Evolutionary conservation across 2,113 vertebrate genomes (phyloP), one percentile per base, ranked within the genome.

Genomic region (Cynopterus brachyotis): DNA sequence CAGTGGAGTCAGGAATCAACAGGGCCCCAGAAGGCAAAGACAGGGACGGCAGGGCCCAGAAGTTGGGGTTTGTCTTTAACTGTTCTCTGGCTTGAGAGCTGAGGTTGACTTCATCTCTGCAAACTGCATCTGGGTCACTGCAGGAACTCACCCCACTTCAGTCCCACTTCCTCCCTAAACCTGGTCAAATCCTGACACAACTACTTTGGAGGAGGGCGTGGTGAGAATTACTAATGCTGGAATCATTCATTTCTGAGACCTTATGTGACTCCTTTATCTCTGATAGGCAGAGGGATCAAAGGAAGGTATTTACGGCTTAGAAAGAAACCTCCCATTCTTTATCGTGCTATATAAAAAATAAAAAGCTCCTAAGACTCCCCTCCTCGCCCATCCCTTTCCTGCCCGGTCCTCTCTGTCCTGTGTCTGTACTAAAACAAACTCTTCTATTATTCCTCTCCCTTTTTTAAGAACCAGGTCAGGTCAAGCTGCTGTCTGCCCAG

Each of bases 321-420:
- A 89, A 95, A 96, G 96, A 97, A 78, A 28, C 72, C 88, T 91
- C 45, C 40, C 53, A 81, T 96, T 96, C 88, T 95, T 96, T 60
- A 26, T 30, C 24, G n/a, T 45, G 84, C 76, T 76, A 3, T 79
- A 78, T 75, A 95, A 92, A 96, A 90, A 83, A 86, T 59, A 83
- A 89, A 60, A 97, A 66, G 55, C 92, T 81, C 55, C 76, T 45
- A 59, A 69, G 62, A 87, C 78, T 73, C 59, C 10, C 8, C 82
- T 57, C 64, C 32, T 76, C 8, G 0, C 35, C 75, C 45, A 0
- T 70, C 76, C 72, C 76, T 55, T 60, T 19, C 42, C 35, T 13
- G 67, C 13, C 26, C 3, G 1, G 3, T 80, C 89, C 60, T 70
- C 73, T 69, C 9, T 57, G 42, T 57, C 59, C 60, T 4, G 26